Evolutionary conservation across 2,888 invertebrate species (phyloP), one percentile per base, ranked within the genome.

Genomic region (Peribatodes rhomboidaria): DNA sequence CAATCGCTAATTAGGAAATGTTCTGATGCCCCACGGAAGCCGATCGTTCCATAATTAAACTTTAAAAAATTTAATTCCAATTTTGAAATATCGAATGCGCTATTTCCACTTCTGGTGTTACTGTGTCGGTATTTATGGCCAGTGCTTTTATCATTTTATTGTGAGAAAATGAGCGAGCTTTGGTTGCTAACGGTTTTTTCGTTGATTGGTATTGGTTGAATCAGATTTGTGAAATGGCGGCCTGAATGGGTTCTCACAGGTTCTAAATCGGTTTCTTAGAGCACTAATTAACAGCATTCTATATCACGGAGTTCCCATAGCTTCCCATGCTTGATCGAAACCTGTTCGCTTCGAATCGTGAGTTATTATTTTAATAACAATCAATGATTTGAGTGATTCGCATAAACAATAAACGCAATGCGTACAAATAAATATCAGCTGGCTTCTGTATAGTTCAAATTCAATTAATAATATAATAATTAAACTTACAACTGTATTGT

Each of bases 1-100:
- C 90, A 93, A 93, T 93, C 89, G 91, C 89, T 92, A 93, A 93
- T 92, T 91, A 91, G 92, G 86, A 87, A 90, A 89, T 89, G 89
- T 88, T 68, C 62, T 59, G 65, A 54, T 63, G 67, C 65, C 83
- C 83, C 84, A 88, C 92, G 89, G 92, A 91, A 93, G 92, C 92
- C 87, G 89, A 90, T 89, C 86, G 80, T 82, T 84, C 85, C 81
- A 84, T 90, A 92, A 92, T 92, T 91, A 89, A 92, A 89, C 83
- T 88, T 89, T 87, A 82, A 87, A 87, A 87, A 86, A 83, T 85
- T 85, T 85, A 85, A 88, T 84, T 84, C 83, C 81, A 84, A 88
- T 88, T 91, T 88, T 87, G 81, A 84, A 90, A 90, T 90, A 84
- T 74, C 76, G 85, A 84, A 86, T 82, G 63, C 87, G 85, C 86